Evolutionary conservation across 2,888 invertebrate genomes (phyloP).

Genomic region (Lasioglossum calceatum): DNA sequence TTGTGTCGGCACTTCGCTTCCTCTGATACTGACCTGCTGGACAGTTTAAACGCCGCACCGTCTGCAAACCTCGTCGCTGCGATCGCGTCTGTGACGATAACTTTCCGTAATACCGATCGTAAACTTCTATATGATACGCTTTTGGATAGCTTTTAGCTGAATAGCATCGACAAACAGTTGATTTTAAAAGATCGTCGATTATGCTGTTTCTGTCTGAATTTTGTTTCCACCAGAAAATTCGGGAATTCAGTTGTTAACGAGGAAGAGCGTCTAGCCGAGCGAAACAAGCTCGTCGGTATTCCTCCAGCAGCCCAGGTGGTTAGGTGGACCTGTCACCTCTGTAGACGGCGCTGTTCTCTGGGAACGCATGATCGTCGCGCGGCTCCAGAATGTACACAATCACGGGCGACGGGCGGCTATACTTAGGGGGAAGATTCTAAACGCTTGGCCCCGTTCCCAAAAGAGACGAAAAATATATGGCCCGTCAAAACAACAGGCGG

Average conservation of each 20-base stretch:
- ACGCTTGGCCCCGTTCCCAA: conserved; percentile 78
- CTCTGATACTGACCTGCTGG: background rate
- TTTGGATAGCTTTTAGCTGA: background rate
- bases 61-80: background rate
- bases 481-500: conserved; percentile 70
- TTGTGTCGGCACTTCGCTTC: background rate
- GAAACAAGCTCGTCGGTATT: conserved; percentile 8
- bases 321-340: conserved; percentile 28
- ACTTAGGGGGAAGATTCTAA: conserved; percentile 78
- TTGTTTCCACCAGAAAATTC: background rate
- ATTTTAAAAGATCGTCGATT: background rate
- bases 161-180: background rate
- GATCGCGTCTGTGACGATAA: background rate
- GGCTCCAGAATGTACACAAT: conserved; percentile 41
- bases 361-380: conserved; percentile 50
- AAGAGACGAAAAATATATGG: conserved; percentile 71
- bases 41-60: background rate
- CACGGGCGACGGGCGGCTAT: conserved; percentile 68
- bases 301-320: background rate
- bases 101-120: background rate
- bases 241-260: background rate
- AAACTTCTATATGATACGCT: background rate
- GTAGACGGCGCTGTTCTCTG: conserved; percentile 41
- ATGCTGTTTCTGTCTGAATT: background rate
- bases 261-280: background rate